Percentiles rank a stretch among this genome's conserved stretches.
phyloP scores from a whole-genome alignment of 2,888 invertebrate species.

The Toxonevra muliebris region DNA sequence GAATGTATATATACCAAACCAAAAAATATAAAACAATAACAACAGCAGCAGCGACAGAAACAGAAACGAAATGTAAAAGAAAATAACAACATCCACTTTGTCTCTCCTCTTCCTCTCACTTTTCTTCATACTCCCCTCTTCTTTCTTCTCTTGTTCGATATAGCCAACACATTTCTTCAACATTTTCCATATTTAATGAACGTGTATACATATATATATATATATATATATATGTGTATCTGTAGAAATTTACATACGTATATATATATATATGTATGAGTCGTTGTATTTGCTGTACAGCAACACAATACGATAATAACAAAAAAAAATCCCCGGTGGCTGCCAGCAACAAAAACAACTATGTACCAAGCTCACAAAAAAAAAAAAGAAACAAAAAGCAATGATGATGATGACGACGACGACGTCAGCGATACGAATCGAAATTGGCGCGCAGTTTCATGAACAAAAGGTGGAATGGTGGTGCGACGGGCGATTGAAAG shows the following conservation, averaged over 20 bases:
- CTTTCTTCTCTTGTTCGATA: too few relatives aligned
- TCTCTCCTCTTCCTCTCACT: not conserved
- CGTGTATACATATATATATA: too few relatives aligned
- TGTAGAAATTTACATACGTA: not conserved
- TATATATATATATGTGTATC: not conserved
- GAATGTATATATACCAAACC: too few relatives aligned
- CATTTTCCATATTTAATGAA: too few relatives aligned
- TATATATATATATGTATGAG: conserved; percentile 9
- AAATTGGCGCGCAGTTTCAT: conserved; percentile 6
- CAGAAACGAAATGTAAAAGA: not conserved
- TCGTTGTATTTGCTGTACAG: conserved; percentile 1
- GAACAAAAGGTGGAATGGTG: conserved; percentile 4
- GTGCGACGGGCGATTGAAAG: not conserved
- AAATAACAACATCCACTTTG: not conserved
- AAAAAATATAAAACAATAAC: conserved; percentile 4
- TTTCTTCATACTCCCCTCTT: too few relatives aligned
- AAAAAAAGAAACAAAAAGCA: conserved; percentile 12
- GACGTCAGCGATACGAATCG: conserved; percentile 6
- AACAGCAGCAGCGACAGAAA: conserved; percentile 9
- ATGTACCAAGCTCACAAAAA: not conserved
- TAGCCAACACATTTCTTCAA: too few relatives aligned
- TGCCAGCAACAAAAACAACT: conserved; percentile 2
- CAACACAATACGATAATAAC: conserved; percentile 10
- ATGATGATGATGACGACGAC: not conserved
- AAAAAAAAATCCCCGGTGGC: conserved; percentile 14